A percentile compares a stretch with the other conserved stretches of the same genome.
Evolutionary conservation across 2,888 invertebrate species (phyloP).

Genomic region (Erebia aethiops): DNA sequence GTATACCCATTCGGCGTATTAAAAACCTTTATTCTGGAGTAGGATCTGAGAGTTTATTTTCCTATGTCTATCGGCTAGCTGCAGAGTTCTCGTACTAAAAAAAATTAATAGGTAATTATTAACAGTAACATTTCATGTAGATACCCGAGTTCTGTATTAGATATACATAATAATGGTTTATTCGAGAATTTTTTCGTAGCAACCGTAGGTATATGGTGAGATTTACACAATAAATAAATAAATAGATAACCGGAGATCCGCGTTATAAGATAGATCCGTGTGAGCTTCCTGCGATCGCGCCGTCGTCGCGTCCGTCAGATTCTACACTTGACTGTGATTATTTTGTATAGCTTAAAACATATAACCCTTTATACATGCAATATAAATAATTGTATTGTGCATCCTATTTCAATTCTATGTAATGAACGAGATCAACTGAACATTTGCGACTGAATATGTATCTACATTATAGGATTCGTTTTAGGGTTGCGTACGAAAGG

Average conservation of each 20-base stretch:
- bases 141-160: not conserved
- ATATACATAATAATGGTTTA: constrained; percentile 7
- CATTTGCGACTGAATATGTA: too few relatives aligned
- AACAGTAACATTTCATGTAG: not conserved
- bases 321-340: constrained; percentile 6
- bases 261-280: constrained; percentile 45
- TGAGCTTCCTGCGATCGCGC: constrained; percentile 42
- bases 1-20: too few relatives aligned
- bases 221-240: constrained; percentile 5
- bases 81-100: too few relatives aligned
- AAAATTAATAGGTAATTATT: too few relatives aligned
- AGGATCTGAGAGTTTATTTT: too few relatives aligned
- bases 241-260: constrained; percentile 53
- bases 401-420: not conserved
- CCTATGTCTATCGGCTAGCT: too few relatives aligned
- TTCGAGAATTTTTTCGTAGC: constrained; percentile 25
- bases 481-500: too few relatives aligned
- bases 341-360: not conserved
- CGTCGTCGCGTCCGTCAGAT: not conserved
- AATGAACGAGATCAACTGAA: not conserved
- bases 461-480: too few relatives aligned
- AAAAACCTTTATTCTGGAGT: too few relatives aligned
- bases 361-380: not conserved
- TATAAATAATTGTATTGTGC: not conserved
- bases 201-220: constrained; percentile 21